A percentile compares a stretch with the other conserved stretches of the same genome.
These are phyloP conservation scores for Epiblema foenella DNA, from an alignment of 2,888 invertebrate species.

Conservation along the genomic window DNA sequence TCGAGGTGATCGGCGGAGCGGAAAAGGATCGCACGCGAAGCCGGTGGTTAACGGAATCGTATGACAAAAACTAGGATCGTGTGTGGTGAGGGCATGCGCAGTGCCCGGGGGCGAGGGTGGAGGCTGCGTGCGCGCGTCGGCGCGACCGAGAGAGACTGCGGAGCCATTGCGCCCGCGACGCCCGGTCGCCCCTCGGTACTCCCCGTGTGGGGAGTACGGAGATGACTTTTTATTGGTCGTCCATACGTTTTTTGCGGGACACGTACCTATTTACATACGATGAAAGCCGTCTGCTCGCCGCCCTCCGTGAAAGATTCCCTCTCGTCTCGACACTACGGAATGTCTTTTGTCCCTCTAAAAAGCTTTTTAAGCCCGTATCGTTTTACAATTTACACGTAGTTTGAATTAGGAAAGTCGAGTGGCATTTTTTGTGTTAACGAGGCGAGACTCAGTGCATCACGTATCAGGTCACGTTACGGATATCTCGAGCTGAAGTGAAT, in stretches of 20 bases:
- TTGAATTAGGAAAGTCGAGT: slow-evolving; percentile 30
- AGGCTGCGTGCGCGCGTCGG: slow-evolving; percentile 82
- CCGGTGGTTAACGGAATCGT: slow-evolving; percentile 64
- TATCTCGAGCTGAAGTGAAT: slow-evolving; percentile 15
- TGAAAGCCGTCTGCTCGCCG: slow-evolving; percentile 75
- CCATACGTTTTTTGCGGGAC: slow-evolving; percentile 79
- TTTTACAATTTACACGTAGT: slow-evolving; percentile 53
- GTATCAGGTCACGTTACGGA: slow-evolving; percentile 28
- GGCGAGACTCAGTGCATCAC: slow-evolving; percentile 16
- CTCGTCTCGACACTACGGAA: slow-evolving; percentile 72
- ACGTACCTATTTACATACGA: slow-evolving; percentile 74
- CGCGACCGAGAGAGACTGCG: slow-evolving; percentile 79
- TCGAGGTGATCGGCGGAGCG: slow-evolving; percentile 48
- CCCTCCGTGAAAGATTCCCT: slow-evolving; percentile 76
- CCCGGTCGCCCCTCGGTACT: slow-evolving; percentile 76
- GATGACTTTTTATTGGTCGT: slow-evolving; percentile 76
- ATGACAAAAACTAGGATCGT: slow-evolving; percentile 50
- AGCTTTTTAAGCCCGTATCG: slow-evolving; percentile 59
- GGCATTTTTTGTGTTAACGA: slow-evolving; percentile 16
- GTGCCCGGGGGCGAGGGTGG: slow-evolving; percentile 52
- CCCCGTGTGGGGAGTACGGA: slow-evolving; percentile 67
- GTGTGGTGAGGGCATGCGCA: slow-evolving; percentile 56
- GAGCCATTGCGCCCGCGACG: slow-evolving; percentile 73
- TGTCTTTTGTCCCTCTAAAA: slow-evolving; percentile 70
- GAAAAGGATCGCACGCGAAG: slow-evolving; percentile 69